Evolutionary conservation across 2,888 invertebrate species (phyloP).

Genomic region (Lamellibrachia satsuma): DNA sequence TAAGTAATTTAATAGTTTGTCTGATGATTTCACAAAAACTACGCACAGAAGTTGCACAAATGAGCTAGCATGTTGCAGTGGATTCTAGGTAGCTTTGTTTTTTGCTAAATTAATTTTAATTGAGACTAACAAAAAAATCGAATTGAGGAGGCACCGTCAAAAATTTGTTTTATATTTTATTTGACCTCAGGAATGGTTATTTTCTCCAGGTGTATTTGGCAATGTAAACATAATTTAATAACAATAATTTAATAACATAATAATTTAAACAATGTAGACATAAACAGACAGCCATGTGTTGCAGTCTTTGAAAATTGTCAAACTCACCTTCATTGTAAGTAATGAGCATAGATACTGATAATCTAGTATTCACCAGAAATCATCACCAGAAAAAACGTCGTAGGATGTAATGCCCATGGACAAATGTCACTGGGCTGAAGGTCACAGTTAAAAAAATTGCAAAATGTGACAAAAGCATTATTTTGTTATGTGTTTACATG

Average conservation of each 20-base stretch:
- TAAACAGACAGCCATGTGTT: background rate
- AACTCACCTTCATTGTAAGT: background rate
- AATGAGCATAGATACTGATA: background rate
- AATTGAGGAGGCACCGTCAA: too few species aligned
- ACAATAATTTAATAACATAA: too few species aligned
- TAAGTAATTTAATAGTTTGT: too few species aligned
- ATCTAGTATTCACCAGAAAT: background rate
- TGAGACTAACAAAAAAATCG: too few species aligned
- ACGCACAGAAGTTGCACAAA: too few species aligned
- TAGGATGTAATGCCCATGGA: background rate
- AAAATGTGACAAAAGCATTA: background rate
- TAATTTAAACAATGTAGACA: background rate
- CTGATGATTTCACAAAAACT: too few species aligned
- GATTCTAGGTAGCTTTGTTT: too few species aligned
- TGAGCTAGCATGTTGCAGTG: too few species aligned
- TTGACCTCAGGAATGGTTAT: background rate
- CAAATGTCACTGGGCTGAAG: background rate
- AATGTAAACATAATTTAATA: background rate
- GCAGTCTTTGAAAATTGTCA: background rate
- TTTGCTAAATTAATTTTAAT: too few species aligned
- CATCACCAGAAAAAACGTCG: background rate
- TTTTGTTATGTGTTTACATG: too few species aligned
- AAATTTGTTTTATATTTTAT: background rate
- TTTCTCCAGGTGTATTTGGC: background rate
- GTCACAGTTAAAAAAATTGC: background rate